Base-by-base conservation (phyloP, 2,888 invertebrate genomes). In the Trachelus stipa region DNA sequence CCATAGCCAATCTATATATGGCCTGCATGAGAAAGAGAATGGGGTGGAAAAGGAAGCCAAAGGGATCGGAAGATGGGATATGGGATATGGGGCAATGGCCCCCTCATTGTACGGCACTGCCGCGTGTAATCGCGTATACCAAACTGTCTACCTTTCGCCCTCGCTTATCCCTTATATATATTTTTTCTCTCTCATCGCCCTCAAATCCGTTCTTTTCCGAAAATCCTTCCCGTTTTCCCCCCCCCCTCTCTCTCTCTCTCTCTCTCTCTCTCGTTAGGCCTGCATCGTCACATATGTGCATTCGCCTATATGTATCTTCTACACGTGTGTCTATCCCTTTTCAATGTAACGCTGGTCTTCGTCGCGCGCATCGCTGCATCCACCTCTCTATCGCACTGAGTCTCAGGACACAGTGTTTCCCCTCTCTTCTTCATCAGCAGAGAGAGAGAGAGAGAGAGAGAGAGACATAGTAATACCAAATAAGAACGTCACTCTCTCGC, bases 61-160 rank as follows among this genome's bases (percentile, higher is more conserved):
- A 75, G 79, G 79, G 80, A 82, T 75, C 77, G 79, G 56, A 80
- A 73, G 77, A 82, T 77, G 69, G 33, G 68, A 76, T 84, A 82
- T 77, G 69, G 33, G 68, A 76, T 84, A 84, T 82, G 78, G 84
- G 83, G 81, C 83, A 84, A 82, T 80, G 82, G 76, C 69, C 82
- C 83, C 78, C 69, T 73, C 34, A n/a, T 15, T 35, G 73, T 73
- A 73, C 73, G 34, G 33, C 73, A 31, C 73, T 73, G 71, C 80
- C 79, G 79, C 79, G 75, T 82, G 80, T 83, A 84, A 83, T 84
- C 83, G 79, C 80, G 80, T 83, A 84, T 77, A 81, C 80, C 79
- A 83, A 82, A 83, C 81, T 85, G 82, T 81, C 81, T 83, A 79
- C 77, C 69, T 40, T 78, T 79, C 80, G 30, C 77, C 71, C 35